A percentile compares a stretch with the other conserved stretches of the same genome.
phyloP scores from a whole-genome alignment of 2,113 vertebrate genomes.

The Acrocephalus arundinaceus region DNA sequence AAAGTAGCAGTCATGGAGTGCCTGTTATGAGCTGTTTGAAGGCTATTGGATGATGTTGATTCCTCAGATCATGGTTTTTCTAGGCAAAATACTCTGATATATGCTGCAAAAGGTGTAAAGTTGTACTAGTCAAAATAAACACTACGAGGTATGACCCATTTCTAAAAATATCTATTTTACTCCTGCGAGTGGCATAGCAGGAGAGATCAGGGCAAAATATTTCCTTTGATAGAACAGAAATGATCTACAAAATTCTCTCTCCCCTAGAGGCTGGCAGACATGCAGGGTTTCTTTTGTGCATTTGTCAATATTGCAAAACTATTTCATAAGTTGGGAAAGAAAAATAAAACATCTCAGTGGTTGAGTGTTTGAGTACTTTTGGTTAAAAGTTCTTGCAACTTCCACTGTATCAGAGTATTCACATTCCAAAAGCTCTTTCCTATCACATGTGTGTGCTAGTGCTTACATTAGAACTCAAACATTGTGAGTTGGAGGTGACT shows the following conservation, averaged over 20 bases:
- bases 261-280: background rate
- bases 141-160: background rate
- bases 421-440: conserved; percentile 9
- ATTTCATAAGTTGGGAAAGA: background rate
- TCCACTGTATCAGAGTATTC: background rate
- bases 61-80: background rate
- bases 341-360: background rate
- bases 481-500: conserved; percentile 18
- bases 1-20: background rate
- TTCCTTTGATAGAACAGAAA: background rate
- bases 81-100: background rate
- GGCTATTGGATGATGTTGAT: background rate
- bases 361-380: background rate
- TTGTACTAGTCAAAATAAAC: background rate
- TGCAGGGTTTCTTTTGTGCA: background rate
- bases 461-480: background rate
- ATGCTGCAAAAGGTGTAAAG: background rate
- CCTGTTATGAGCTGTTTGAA: background rate
- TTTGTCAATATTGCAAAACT: conserved; percentile 30
- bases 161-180: background rate
- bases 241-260: background rate
- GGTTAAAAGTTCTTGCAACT: background rate
- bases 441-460: background rate
- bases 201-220: background rate
- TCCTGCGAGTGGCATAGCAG: background rate